A percentile compares a stretch with the other conserved stretches of the same genome.
Evolutionary conservation across 2,888 invertebrate species (phyloP).

Genomic region (Pinctada fucata): DNA sequence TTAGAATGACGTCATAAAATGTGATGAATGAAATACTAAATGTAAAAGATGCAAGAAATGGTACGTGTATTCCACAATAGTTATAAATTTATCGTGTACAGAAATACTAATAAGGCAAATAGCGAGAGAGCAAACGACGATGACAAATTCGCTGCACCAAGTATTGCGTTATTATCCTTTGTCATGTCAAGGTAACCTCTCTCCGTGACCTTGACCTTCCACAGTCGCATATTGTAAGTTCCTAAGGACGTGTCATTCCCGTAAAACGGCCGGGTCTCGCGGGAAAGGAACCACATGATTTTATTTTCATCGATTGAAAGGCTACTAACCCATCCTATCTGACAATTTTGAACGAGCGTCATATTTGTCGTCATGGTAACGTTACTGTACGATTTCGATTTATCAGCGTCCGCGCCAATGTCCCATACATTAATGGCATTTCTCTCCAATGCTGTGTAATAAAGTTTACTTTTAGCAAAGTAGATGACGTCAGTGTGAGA

Average conservation of each 20-base stretch:
- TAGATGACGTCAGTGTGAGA: slow-evolving; percentile 53
- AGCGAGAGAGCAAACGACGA: no score
- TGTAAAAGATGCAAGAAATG: no score
- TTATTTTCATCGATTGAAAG: slow-evolving; percentile 50
- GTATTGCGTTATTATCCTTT: background rate
- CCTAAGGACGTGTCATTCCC: slow-evolving; percentile 38
- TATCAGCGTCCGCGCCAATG: background rate
- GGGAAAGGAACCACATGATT: slow-evolving; percentile 57
- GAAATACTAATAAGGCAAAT: no score
- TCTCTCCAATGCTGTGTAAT: slow-evolving; percentile 41
- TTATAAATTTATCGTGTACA: no score
- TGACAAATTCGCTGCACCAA: background rate
- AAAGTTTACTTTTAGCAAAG: slow-evolving; percentile 45
- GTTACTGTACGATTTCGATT: slow-evolving; percentile 23
- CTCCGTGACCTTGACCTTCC: slow-evolving; percentile 51
- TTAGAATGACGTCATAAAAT: no score
- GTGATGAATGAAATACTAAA: no score
- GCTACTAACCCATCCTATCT: slow-evolving; percentile 56
- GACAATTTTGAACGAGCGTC: slow-evolving; percentile 43
- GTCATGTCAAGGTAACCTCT: slow-evolving; percentile 42
- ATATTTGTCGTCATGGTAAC: slow-evolving; percentile 34
- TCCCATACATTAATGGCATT: slow-evolving; percentile 50
- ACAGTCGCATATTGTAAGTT: slow-evolving; percentile 52
- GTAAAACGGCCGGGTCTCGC: slow-evolving; percentile 52
- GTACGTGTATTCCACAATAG: no score